Base-by-base conservation (phyloP, 1,140 invertebrate genomes). In the Micrasema minimum region DNA sequence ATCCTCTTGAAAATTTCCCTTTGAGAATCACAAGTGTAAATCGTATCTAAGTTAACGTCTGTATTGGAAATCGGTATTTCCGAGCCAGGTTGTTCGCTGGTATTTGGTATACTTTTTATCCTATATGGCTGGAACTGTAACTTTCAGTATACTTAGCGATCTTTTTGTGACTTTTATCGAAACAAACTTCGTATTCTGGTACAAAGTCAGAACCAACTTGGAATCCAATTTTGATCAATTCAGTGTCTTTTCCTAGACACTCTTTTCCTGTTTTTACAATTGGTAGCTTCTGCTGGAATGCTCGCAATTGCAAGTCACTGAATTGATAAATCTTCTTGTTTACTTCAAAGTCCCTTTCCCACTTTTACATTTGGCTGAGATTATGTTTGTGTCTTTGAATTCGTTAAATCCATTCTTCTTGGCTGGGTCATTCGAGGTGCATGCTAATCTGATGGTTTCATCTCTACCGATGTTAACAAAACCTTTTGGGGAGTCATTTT, bases 21-120 rank as follows among this genome's bases (percentile, higher is more conserved):
- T 72, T 83, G 80, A 14, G 62, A 72, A 2, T 66, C n/a, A 69
- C 79, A 81, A 22, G 77, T 66, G 50, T 82, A 84, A 11, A 80
- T 53, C 6, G 75, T 61, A 41, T 80, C 72, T 20, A 78, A 77
- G 46, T 81, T 66, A 9, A 78, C 74, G 9, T 64, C 69, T 31
- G 57, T 62, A 46, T 48, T 61, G 6, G 20, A 62, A 18, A 45
- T 45, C 20, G 18, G 14, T 31, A 37, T 67, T 10, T 37, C 11
- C 5, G 41, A 4, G 67, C 74, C 72, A 43, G 22, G 18, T 22
- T 64, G 45, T 26, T 74, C 71, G 37, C 26, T 31, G 26, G 26
- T 31, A 31, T 38, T 53, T 20, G 26, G 72, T 14, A 62, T 62
- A 51, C 65, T 62, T 16, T 64, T 72, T 65, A 73, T 59, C 26